phyloP scores from a whole-genome alignment of 2,797 vertebrate species.

The Percopsis omiscomaycus region DNA sequence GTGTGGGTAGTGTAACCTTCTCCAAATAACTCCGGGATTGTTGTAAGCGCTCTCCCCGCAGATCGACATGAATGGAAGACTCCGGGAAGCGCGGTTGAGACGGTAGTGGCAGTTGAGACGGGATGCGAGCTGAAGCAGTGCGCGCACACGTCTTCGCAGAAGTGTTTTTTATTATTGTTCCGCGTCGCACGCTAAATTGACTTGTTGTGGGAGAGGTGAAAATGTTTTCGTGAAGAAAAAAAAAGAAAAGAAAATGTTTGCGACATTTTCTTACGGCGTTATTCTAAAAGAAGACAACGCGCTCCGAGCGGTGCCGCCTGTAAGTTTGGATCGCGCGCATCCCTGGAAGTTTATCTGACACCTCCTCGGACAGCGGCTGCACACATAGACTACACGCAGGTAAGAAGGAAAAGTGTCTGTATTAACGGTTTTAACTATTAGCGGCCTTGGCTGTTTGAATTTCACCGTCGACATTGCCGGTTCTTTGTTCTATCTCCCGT shows the following conservation, averaged over 20 bases:
- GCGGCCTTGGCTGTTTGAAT: not conserved
- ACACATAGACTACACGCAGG: constrained; percentile 43
- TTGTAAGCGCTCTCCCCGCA: constrained; percentile 37
- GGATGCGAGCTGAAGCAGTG: too few relatives aligned
- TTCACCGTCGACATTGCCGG: constrained; percentile 6
- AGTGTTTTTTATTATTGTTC: too few relatives aligned
- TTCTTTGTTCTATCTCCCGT: constrained; percentile 9
- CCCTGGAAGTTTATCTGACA: constrained; percentile 62
- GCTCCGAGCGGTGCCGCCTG: constrained; percentile 32
- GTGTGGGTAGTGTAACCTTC: constrained; percentile 23
- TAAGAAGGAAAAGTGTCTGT: constrained; percentile 32
- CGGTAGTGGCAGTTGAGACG: constrained; percentile 44
- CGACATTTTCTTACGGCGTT: not conserved
- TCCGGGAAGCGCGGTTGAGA: constrained; percentile 12
- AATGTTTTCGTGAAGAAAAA: constrained; percentile 14
- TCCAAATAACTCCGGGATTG: constrained; percentile 35
- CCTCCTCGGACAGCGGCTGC: constrained; percentile 37
- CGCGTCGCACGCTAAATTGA: too few relatives aligned
- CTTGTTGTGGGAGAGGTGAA: constrained; percentile 1
- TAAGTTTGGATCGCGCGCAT: constrained; percentile 67
- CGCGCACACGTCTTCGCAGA: not conserved
- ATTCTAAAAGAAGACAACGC: constrained; percentile 9
- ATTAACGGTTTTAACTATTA: not conserved
- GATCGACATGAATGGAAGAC: too few relatives aligned
- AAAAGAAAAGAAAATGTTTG: too few relatives aligned